phyloP scores from a whole-genome alignment of 2,113 vertebrate species.

The Caretta caretta region DNA sequence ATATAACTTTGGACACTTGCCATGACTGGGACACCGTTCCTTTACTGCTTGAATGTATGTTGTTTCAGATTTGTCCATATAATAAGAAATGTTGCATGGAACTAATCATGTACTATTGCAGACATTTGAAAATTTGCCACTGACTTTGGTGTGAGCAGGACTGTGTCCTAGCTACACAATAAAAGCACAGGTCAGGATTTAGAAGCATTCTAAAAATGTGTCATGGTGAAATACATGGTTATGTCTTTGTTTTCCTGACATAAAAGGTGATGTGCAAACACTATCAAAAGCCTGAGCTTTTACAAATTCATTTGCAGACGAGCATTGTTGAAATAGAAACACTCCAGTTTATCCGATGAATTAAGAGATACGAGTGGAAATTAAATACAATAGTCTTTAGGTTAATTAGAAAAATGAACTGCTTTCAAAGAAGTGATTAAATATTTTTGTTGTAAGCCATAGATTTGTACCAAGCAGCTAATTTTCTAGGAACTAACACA shows the following conservation, averaged over 20 bases:
- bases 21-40: not conserved
- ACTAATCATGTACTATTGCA: not conserved
- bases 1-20: not conserved
- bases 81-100: not conserved
- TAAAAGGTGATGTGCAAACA: not conserved
- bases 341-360: not conserved
- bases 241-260: not conserved
- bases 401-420: not conserved
- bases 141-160: not conserved
- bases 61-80: not conserved
- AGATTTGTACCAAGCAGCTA: not conserved
- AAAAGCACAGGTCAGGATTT: not conserved
- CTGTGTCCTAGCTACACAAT: not conserved
- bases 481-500: not conserved
- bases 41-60: not conserved
- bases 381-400: not conserved
- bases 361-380: not conserved
- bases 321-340: not conserved
- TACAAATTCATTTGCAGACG: not conserved
- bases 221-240: not conserved
- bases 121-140: not conserved
- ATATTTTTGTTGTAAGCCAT: not conserved
- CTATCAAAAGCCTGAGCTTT: not conserved
- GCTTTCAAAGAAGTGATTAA: not conserved
- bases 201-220: not conserved